Evolutionary conservation across 2,113 vertebrate genomes (phyloP), one percentile per base, ranked within the genome.

Genomic region (Nyctereutes procyonoides): DNA sequence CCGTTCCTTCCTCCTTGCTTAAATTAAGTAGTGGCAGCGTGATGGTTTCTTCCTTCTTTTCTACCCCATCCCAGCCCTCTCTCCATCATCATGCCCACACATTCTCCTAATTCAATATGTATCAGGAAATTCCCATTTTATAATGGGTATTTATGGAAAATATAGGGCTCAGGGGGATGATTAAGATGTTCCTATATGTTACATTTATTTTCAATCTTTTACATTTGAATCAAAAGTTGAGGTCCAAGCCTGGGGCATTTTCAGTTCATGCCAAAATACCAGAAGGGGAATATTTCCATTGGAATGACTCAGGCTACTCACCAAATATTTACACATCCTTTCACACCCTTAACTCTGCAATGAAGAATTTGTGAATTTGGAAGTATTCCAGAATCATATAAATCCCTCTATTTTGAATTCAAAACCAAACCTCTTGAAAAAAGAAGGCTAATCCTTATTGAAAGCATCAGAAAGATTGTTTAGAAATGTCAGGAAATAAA

Each of bases 281-380:
- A 83, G 83, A 93, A 96, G 89, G 43, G 48, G 62, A 95, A 89
- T 88, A 96, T 97, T 98, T 98, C 94, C 83, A 90, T 69, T 98
- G 96, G 96, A 97, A 96, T 94, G 93, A 96, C 80, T 96, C 91
- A 96, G 53, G 67, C 95, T 90, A 51, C 88, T 98, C 91, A 94
- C 82, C 93, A 97, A 97, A 98, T 98, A 98, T 98, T 98, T 98
- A 97, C 91, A 98, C 94, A 93, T 97, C 94, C 96, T 97, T 98
- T 97, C 97, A 97, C 95, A 43, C 83, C 98, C 96, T 97, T 96
- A 93, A 94, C 65, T 92, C 80, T 92, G 95, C 30, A 96, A 88
- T 93, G 96, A 98, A 96, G 96, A 98, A 97, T 97, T 98, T 97
- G 93, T 96, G 71, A 95, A 95, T 87, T 93, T 98, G 97, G 95